A percentile compares a stretch with the other conserved stretches of the same genome.
phyloP scores from a whole-genome alignment of 2,888 invertebrate species.

The Philonicus albiceps region DNA sequence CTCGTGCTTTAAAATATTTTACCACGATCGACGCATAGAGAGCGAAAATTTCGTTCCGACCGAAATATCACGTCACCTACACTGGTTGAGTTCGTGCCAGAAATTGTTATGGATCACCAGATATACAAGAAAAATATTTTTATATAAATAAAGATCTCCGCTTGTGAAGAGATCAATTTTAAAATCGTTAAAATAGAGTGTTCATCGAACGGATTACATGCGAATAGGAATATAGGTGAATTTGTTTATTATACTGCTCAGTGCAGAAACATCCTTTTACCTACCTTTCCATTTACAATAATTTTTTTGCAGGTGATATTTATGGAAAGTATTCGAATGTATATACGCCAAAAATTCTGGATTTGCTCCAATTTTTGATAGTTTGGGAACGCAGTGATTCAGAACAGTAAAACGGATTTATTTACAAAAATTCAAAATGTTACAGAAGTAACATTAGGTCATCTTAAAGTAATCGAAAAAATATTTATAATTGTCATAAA shows the following conservation, averaged over 20 bases:
- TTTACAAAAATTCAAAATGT: background rate
- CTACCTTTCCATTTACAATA: background rate
- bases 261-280: background rate
- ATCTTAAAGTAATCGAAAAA: conserved; percentile 1
- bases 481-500: conserved; percentile 13
- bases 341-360: background rate
- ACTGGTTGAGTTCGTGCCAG: conserved; percentile 25
- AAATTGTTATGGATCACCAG: conserved; percentile 5
- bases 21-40: background rate
- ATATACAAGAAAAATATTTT: background rate
- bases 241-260: background rate
- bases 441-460: conserved; percentile 4
- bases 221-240: background rate
- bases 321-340: background rate
- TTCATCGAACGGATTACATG: background rate
- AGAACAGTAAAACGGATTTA: background rate
- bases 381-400: background rate
- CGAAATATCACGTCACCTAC: conserved; percentile 37
- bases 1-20: background rate
- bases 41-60: conserved; percentile 8
- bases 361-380: conserved; percentile 18
- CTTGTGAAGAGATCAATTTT: background rate
- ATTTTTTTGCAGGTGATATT: background rate
- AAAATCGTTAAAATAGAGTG: background rate
- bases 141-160: background rate